These are phyloP conservation scores for Muschampia plurimacula DNA, from an alignment of 2,888 invertebrate species.

Conservation along the genomic window DNA sequence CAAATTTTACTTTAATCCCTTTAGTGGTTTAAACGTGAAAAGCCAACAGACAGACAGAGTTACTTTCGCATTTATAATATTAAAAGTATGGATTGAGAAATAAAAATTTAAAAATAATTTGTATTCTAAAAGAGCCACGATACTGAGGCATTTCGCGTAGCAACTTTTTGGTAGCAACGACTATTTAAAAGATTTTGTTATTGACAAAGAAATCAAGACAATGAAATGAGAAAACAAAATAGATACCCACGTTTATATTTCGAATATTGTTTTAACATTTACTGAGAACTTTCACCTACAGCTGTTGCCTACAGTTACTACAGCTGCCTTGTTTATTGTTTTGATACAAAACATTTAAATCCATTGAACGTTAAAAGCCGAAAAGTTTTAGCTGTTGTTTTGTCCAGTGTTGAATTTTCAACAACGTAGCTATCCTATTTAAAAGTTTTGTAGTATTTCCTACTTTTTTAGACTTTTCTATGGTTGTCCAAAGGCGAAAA, in stretches of 20 bases:
- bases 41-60: too few species aligned
- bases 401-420: constrained; percentile 14
- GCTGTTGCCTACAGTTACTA: background rate
- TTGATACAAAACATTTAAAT: constrained; percentile 33
- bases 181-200: background rate
- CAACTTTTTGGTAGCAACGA: background rate
- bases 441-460: background rate
- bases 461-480: too few species aligned
- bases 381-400: constrained; percentile 23
- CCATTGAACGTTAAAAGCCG: constrained; percentile 24
- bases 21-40: too few species aligned
- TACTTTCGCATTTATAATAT: too few species aligned
- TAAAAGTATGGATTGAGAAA: too few species aligned
- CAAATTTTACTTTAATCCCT: too few species aligned
- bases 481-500: too few species aligned
- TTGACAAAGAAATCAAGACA: constrained; percentile 1
- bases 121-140: background rate
- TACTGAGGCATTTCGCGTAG: too few species aligned
- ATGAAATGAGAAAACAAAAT: background rate
- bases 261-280: constrained; percentile 18
- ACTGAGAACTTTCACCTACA: constrained; percentile 6
- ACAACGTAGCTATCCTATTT: constrained; percentile 13
- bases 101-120: too few species aligned
- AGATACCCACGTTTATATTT: constrained; percentile 9
- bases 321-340: constrained; percentile 24